phyloP scores from a whole-genome alignment of 2,797 vertebrate genomes.

The Sarcophilus harrisii region DNA sequence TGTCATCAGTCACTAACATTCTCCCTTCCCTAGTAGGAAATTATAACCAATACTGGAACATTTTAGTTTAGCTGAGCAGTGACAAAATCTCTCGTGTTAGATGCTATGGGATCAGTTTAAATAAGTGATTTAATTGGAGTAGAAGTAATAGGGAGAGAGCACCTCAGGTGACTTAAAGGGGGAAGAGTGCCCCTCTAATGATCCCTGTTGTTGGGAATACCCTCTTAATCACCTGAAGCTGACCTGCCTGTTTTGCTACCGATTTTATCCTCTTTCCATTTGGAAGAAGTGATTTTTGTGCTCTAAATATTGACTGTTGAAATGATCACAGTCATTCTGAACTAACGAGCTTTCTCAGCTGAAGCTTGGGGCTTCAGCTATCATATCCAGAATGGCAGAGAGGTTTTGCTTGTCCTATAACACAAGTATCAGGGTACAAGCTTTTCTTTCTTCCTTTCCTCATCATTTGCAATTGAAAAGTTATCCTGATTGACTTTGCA shows the following conservation, averaged over 20 bases:
- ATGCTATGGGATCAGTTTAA: background rate
- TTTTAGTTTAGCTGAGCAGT: background rate
- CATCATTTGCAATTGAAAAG: slow-evolving; percentile 22
- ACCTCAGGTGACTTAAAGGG: background rate
- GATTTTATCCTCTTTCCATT: slow-evolving; percentile 41
- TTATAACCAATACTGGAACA: background rate
- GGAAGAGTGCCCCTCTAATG: background rate
- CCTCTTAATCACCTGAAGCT: slow-evolving; percentile 27
- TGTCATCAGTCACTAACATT: background rate
- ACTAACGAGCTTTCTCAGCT: background rate
- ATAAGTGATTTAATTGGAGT: background rate
- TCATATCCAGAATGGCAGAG: background rate
- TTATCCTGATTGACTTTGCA: background rate
- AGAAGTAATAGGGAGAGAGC: background rate
- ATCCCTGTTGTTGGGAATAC: background rate
- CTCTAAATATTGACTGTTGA: slow-evolving; percentile 40
- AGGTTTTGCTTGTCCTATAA: background rate
- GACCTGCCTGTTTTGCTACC: slow-evolving; percentile 42
- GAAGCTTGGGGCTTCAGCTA: slow-evolving; percentile 17
- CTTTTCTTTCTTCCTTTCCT: background rate
- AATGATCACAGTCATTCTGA: slow-evolving; percentile 4
- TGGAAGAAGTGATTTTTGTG: slow-evolving; percentile 26
- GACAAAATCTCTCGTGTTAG: background rate
- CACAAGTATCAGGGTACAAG: slow-evolving; percentile 26
- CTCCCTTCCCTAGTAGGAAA: background rate